Evolutionary conservation across 2,113 vertebrate species (phyloP).

Genomic region (Phaethon lepturus): DNA sequence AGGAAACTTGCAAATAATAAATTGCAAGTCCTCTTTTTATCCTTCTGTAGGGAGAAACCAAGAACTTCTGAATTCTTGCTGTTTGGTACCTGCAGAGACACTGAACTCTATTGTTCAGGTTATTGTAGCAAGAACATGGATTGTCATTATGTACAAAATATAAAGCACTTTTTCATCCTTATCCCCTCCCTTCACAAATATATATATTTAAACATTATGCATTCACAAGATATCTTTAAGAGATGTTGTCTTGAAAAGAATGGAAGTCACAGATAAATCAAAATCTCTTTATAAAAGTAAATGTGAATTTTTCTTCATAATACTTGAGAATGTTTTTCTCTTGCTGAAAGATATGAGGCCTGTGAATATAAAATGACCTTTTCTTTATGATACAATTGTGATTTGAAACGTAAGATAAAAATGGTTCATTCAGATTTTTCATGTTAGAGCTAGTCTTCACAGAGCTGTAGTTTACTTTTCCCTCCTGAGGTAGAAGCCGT

Average conservation of each 20-base stretch:
- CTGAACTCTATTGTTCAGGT: not conserved
- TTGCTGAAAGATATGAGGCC: not conserved
- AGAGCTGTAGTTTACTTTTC: not conserved
- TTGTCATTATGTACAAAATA: not conserved
- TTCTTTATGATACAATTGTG: not conserved
- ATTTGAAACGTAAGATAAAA: constrained; percentile 13
- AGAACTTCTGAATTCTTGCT: not conserved
- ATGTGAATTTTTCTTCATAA: not conserved
- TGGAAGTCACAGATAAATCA: not conserved
- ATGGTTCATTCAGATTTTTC: not conserved
- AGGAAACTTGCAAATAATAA: not conserved
- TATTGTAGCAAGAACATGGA: not conserved
- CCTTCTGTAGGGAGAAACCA: not conserved
- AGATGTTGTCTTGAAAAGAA: not conserved
- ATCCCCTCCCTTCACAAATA: not conserved
- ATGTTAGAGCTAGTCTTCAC: not conserved
- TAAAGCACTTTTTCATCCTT: not conserved
- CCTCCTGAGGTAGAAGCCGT: not conserved
- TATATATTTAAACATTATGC: not conserved
- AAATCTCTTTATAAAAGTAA: not conserved
- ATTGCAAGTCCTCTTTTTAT: not conserved
- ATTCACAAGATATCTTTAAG: not conserved
- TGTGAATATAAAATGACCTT: constrained; percentile 27
- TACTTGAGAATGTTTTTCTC: not conserved
- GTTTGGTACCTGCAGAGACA: not conserved